Base-by-base conservation (phyloP, 2,113 vertebrate genomes). In the Coregonus clupeaformis region DNA sequence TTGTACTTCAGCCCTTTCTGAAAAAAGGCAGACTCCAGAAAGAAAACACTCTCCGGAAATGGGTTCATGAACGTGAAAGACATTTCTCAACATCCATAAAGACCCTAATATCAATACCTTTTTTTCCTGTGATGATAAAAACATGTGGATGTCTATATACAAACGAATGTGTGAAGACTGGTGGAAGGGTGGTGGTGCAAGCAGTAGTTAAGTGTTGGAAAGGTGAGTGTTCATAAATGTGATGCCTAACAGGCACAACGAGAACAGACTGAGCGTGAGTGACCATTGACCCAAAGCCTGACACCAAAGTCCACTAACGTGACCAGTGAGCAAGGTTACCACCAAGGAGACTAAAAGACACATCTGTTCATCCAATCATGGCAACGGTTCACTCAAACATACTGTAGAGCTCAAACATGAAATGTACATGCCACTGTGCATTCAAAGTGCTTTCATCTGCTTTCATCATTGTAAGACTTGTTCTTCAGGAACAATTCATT, bases 1-100 rank as follows among this genome's bases (percentile, higher is more conserved):
- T 92, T 91, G 75, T 88, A 89, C 78, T 86, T 89, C 81, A 90
- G 84, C 85, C 88, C 78, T 86, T 84, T 70, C 74, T 24, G 52
- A 87, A 85, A 87, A 87, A 90, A 88, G 87, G 81, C 87, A 91
- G 80, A 87, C 82, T 81, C 77, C 80, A 75, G 81, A 81, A 78
- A 60, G 57, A 77, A 84, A 88, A 84, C 73, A 74, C 18, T 49
- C 64, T 74, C 74, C 24, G 36, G 73, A 78, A 80, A 83, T 81
- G 81, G 73, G 76, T 80, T 81, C 52, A 82, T 81, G 68, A 82
- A 86, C 5, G 27, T 78, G 68, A 84, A 85, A 80, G 84, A 18
- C 78, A 81, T 84, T 72, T 80, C 74, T 87, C 75, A 79, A 83
- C 85, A 86, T 88, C 82, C 81, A 84, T 75, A 79, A 60, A 80